Base-by-base conservation (phyloP, 2,113 vertebrate genomes). In the Mandrillus leucophaeus region DNA sequence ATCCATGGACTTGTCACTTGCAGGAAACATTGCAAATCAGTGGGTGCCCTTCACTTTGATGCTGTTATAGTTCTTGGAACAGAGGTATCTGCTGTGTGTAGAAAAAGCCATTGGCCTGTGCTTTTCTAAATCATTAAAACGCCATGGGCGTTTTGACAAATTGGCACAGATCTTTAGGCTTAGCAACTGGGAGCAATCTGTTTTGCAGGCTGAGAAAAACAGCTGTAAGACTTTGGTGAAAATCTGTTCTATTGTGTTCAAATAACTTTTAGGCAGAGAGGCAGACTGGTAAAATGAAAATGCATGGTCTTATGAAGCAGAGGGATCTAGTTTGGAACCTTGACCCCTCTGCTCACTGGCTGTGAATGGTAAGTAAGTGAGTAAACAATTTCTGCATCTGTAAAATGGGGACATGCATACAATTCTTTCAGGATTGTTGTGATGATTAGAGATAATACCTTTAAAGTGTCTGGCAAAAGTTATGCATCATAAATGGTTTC, bases 131-230 rank as follows among this genome's bases (percentile, higher is more conserved):
- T 88, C 88, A 93, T 88, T 57, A 61, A 94, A 88, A 89, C 0
- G 0, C 30, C 43, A 68, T 40, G 55, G 88, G 88, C 92, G 14
- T 73, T 80, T 86, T 95, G 95, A 95, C 97, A 91, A 87, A 96
- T 57, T 57, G 91, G 66, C 57, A 59, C 88, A 1, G 0, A 27
- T 43, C 30, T 17, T 76, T 84, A 88, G 83, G 35, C 86, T 88
- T 45, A 66, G 93, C 48, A 43, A 75, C 75, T 25, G 82, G 91
- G 79, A 89, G 27, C 73, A 61, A 93, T 93, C 82, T 96, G 90
- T 93, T 95, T 86, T 50, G 59, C 86, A 96, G 97, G 70, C 76
- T 80, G 86, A 84, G 82, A 95, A 87, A 64, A 95, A 93, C 79
- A 95, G 68, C 95, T 95, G 82, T 87, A 45, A 92, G 87, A 75